Base-by-base conservation (phyloP, 2,797 vertebrate genomes). In the Schizopygopsis pylzovi region DNA sequence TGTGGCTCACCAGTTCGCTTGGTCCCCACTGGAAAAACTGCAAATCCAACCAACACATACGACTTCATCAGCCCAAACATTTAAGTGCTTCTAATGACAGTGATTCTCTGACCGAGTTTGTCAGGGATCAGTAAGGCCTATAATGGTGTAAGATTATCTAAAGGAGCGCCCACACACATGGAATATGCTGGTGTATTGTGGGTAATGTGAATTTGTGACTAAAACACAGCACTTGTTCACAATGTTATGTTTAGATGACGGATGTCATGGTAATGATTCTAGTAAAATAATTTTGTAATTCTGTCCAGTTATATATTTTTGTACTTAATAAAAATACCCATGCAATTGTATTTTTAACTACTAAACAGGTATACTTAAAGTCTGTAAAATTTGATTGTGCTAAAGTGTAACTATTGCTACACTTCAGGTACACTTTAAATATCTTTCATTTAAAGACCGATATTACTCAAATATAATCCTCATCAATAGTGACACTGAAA, bases 1-100 rank as follows among this genome's bases (percentile, higher is more conserved):
- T 76, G 82, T 10, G 83, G 91, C 91, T 93, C 90, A 85, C 75
- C 86, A 87, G 76, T 72, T 87, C 25, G 61, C 71, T 67, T 25
- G 25, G 56, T 81, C 52, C 49, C 59, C 76, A 59, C 28, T 82
- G 28, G 52, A 81, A 52, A 87, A 77, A 68, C 28, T 72, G 43
- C 61, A 49, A 41, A n/a, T 33, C 63, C 45, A 70, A 43, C 37
- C 77, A 73, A 81, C 41, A 72, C 59, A 41, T 52, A 59, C 79
- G 16, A 63, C 65, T 72, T 79, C 67, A 80, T 54, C 68, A 33
- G n/a, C 70, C 61, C 28, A 70, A 87, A 75, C 79, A 85, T 73
- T 72, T 83, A 28, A 45, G 72, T 76, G 65, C 25, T 75, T 80
- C 18, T 79, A 54, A 79, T 79, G 18, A 52, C 49, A 54, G 52